Evolutionary conservation across 2,113 vertebrate genomes (phyloP).

Genomic region (Hemiscyllium ocellatum): DNA sequence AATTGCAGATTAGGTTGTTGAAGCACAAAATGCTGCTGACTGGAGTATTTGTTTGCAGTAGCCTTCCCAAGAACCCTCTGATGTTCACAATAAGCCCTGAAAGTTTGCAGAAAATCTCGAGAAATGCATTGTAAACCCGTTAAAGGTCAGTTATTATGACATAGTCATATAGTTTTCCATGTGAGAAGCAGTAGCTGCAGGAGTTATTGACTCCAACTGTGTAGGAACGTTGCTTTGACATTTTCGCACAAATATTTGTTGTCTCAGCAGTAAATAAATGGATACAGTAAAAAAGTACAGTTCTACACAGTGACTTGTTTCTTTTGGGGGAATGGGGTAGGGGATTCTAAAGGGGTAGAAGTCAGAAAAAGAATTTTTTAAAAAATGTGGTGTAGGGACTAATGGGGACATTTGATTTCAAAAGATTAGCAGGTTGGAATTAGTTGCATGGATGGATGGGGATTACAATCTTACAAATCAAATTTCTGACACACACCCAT

Average conservation of each 20-base stretch:
- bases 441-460: too few relatives aligned
- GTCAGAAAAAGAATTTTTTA: not conserved
- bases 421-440: not conserved
- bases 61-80: not conserved
- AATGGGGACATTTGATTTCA: not conserved
- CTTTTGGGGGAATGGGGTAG: not conserved
- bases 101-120: not conserved
- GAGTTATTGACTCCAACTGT: not conserved
- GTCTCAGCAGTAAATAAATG: not conserved
- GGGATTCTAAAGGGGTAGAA: not conserved
- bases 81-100: not conserved
- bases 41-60: not conserved
- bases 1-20: not conserved
- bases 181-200: not conserved
- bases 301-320: not conserved
- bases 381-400: not conserved
- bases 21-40: not conserved
- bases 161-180: not conserved
- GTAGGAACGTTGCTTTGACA: not conserved
- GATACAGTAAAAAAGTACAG: not conserved
- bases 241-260: not conserved
- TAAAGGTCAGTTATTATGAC: not conserved
- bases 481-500: not conserved
- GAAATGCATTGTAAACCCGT: not conserved
- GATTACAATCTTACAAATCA: not conserved